Evolutionary conservation across 1,140 invertebrate species (phyloP).

Genomic region (Cyclargus thomasi): DNA sequence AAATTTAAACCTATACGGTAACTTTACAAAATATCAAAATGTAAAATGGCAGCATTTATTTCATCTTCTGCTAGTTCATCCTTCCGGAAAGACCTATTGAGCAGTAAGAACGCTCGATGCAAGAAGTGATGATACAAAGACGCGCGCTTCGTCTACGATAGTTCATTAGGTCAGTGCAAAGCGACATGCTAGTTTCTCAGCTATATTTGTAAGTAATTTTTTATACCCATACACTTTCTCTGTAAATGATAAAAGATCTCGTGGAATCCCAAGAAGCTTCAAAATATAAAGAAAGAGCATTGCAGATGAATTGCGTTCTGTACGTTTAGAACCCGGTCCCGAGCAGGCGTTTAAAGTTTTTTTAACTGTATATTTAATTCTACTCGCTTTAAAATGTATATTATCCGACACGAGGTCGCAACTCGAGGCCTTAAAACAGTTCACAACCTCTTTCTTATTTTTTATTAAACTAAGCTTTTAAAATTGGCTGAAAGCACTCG

Average conservation of each 20-base stretch:
- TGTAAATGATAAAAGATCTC: too few species aligned
- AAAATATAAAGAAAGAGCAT: slow-evolving; percentile 25
- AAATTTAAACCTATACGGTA: slow-evolving; percentile 9
- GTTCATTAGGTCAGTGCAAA: neutral
- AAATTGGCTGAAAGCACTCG: slow-evolving; percentile 60
- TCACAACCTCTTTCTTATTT: slow-evolving; percentile 68
- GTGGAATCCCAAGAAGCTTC: neutral
- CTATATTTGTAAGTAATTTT: neutral
- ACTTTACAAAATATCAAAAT: slow-evolving; percentile 10
- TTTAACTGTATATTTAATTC: slow-evolving; percentile 49
- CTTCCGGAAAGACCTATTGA: neutral
- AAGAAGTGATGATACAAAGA: neutral
- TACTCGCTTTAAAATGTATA: slow-evolving; percentile 53
- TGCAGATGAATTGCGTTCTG: slow-evolving; percentile 45
- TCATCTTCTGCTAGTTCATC: neutral
- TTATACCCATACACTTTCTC: neutral
- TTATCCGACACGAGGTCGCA: slow-evolving; percentile 51
- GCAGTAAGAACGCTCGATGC: neutral
- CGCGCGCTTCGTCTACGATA: neutral
- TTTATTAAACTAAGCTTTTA: slow-evolving; percentile 61
- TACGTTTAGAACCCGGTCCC: slow-evolving; percentile 56
- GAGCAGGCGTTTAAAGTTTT: slow-evolving; percentile 52
- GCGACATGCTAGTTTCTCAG: neutral
- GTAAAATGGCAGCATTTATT: slow-evolving; percentile 13
- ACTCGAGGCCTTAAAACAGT: slow-evolving; percentile 45